A percentile compares a stretch with the other conserved stretches of the same genome.
Evolutionary conservation across 2,888 invertebrate genomes (phyloP).

Genomic region (Erebia epiphron): DNA sequence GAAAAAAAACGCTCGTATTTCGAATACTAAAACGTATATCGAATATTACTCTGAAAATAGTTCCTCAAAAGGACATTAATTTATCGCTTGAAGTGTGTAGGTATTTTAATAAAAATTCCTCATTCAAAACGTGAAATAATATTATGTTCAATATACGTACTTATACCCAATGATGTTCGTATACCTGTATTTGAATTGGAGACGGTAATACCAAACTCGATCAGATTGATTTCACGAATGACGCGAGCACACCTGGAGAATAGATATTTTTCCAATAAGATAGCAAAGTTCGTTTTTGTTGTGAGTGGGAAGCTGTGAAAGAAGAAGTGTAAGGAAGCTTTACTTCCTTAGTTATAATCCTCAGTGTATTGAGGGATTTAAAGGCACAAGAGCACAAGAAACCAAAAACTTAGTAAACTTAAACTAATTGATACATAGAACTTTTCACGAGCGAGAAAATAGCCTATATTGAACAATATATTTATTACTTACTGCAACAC

Average conservation of each 20-base stretch:
- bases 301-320: too few species aligned
- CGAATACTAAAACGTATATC: conserved; percentile 1
- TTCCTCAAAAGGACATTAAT: conserved; percentile 9
- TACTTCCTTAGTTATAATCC: too few species aligned
- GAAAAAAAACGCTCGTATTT: background rate
- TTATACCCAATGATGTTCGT: too few species aligned
- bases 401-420: too few species aligned
- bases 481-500: too few species aligned
- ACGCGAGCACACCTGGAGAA: background rate
- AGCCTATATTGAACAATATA: background rate
- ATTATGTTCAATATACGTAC: conserved; percentile 1
- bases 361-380: too few species aligned
- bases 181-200: background rate
- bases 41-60: conserved; percentile 6
- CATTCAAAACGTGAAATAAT: background rate
- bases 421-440: too few species aligned
- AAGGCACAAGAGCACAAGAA: too few species aligned
- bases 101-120: background rate
- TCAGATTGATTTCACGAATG: conserved; percentile 5
- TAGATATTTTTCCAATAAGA: too few species aligned
- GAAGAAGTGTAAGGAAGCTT: too few species aligned
- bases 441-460: background rate
- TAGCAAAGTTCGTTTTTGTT: too few species aligned
- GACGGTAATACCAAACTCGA: background rate
- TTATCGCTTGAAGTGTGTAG: background rate